Conservation (phyloP, 2,113 vertebrate genomes). For the Acanthochromis polyacanthus region DNA sequence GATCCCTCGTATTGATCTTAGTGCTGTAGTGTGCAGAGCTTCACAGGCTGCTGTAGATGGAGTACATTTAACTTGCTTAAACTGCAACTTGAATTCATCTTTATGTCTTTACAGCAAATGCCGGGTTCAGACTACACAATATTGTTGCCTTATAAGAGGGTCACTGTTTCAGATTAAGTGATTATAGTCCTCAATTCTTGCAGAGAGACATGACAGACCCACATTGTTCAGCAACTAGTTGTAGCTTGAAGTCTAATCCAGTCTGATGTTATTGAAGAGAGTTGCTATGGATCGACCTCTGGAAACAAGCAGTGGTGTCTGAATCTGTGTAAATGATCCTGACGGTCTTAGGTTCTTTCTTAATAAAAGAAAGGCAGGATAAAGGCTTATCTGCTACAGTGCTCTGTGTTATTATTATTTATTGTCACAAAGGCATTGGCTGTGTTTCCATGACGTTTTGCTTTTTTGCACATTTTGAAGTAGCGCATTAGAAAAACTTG, state of each 20-base stretch:
- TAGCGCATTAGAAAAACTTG: no score
- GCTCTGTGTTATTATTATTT: neutral
- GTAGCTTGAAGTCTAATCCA: neutral
- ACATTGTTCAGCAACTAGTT: neutral
- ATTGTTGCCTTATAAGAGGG: neutral
- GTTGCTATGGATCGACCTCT: neutral
- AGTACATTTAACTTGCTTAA: neutral
- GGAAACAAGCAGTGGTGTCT: neutral
- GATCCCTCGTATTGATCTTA: neutral
- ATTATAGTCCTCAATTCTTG: neutral
- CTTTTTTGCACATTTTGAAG: no score
- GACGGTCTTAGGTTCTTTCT: no score
- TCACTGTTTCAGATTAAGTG: neutral
- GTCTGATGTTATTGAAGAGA: neutral
- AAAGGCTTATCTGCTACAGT: no score
- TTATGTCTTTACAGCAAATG: neutral
- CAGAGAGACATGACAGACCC: neutral
- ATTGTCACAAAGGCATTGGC: neutral
- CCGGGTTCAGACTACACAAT: no score
- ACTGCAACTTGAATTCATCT: neutral
- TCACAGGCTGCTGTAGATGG: neutral
- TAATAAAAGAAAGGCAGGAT: no score
- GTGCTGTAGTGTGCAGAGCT: constrained; percentile 13
- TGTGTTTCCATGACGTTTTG: no score
- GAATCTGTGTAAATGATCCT: no score